Conservation (phyloP, 2,888 invertebrate genomes). For the Lysandra bellargus region DNA sequence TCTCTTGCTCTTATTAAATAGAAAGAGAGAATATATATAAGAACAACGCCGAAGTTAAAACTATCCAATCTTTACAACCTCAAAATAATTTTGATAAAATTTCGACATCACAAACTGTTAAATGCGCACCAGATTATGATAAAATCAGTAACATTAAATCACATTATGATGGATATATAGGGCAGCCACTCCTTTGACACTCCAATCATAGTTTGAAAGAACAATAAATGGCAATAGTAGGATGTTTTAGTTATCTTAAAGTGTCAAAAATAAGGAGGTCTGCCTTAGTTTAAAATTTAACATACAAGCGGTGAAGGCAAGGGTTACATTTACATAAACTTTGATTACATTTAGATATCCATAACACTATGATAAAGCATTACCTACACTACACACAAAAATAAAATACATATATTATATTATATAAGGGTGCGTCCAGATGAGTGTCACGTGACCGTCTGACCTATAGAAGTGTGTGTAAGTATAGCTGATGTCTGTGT, state of each 20-base stretch:
- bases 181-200: too few species aligned
- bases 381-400: slow-evolving; percentile 50
- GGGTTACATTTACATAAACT: slow-evolving; percentile 48
- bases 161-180: slow-evolving; percentile 39
- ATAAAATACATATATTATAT: slow-evolving; percentile 38
- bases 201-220: too few species aligned
- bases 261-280: too few species aligned
- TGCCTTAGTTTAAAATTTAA: slow-evolving; percentile 38
- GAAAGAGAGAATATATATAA: not conserved
- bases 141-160: slow-evolving; percentile 38
- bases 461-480: too few species aligned
- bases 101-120: slow-evolving; percentile 35
- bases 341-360: slow-evolving; percentile 33
- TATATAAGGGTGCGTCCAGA: slow-evolving; percentile 13
- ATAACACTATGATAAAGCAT: slow-evolving; percentile 42
- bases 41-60: not conserved
- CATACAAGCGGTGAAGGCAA: slow-evolving; percentile 62
- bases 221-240: too few species aligned
- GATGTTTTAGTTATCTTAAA: too few species aligned
- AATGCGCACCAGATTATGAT: slow-evolving; percentile 37
- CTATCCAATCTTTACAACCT: not conserved
- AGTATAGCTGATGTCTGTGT: too few species aligned
- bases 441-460: not conserved
- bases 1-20: slow-evolving; percentile 1
- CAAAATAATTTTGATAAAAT: not conserved